Percentiles rank a stretch among this genome's conserved stretches.
phyloP scores from a whole-genome alignment of 2,113 vertebrate genomes.

The Caracal caracal region DNA sequence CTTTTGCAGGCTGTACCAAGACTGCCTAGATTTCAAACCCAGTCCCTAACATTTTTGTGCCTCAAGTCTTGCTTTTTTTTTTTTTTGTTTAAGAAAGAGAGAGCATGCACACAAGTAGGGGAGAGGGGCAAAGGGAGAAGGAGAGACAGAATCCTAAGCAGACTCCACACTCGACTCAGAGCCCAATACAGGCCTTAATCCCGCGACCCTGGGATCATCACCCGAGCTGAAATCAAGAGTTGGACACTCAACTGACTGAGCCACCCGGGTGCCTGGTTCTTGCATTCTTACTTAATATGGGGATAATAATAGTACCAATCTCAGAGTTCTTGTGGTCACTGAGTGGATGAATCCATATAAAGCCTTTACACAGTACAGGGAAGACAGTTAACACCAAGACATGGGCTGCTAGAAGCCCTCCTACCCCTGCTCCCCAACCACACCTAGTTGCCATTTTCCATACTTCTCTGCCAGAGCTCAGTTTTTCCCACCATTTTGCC shows the following conservation, averaged over 20 bases:
- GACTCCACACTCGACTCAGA: too few relatives aligned
- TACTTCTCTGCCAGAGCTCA: not conserved
- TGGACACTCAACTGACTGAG: too few relatives aligned
- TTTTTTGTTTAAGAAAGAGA: too few relatives aligned
- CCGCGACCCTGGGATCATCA: too few relatives aligned
- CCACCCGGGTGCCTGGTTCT: not conserved
- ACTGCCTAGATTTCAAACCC: not conserved
- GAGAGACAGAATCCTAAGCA: too few relatives aligned
- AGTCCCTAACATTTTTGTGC: not conserved
- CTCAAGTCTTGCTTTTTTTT: not conserved
- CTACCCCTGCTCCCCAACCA: fast-evolving
- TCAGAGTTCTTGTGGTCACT: not conserved
- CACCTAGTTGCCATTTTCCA: not conserved
- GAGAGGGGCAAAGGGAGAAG: too few relatives aligned
- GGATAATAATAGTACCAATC: not conserved
- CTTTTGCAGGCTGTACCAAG: not conserved
- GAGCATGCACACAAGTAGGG: too few relatives aligned
- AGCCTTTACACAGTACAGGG: not conserved
- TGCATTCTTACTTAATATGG: slow-evolving; percentile 40
- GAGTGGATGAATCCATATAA: not conserved
- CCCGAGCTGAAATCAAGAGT: too few relatives aligned
- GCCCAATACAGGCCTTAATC: too few relatives aligned
- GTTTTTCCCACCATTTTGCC: not conserved
- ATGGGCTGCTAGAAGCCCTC: not conserved
- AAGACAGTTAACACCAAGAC: not conserved